Evolutionary conservation across 2,888 invertebrate species (phyloP), one percentile per base, ranked within the genome.

Genomic region (Drosophila multiciliata): DNA sequence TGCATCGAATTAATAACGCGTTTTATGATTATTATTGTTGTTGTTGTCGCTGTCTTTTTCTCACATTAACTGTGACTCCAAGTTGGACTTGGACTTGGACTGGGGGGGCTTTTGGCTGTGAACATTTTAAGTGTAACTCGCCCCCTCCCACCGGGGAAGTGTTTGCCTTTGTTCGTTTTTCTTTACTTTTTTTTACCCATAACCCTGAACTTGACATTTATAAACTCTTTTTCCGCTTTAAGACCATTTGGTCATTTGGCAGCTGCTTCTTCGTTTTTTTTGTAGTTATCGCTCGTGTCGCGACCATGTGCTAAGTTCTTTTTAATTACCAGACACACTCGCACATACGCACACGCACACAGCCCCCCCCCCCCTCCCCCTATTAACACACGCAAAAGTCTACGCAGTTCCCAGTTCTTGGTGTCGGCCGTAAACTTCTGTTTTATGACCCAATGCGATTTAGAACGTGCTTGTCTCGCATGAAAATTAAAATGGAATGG

Each of bases 201-300:
- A 87, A 58, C 85, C 85, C 82, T 87, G 89, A 85, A 85, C 85
- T 89, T 85, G 89, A 89, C 89, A 82, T 87, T 89, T 80, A 80
- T 74, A 85, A 82, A 87, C 87, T 78, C 71, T 66, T 62, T 52
- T 50, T 35, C 55, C 12, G 36, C 52, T 38, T 35, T 38, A 35
- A 48, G 69, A 54, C 11, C 32, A 29, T 35, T 54, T 17, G 36
- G 64, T 45, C 58, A 62, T 42, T 71, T 76, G 64, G 17, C 70
- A 52, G 54, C 57, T 64, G 55, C 50, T 23, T 15, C 45, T 45
- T 1, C 12, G 1, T n/a, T 26, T 26, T 55, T 40, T 62, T 45
- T 36, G 60, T 55, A 62, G 48, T 64, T 70, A 49, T 64, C 64
- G 66, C 82, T 87, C 75, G 66, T 79, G 85, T 77, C 68, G 63